Evolutionary conservation across 2,888 invertebrate species (phyloP), one percentile per base, ranked within the genome.

Genomic region (Sinohyriopsis cumingii): DNA sequence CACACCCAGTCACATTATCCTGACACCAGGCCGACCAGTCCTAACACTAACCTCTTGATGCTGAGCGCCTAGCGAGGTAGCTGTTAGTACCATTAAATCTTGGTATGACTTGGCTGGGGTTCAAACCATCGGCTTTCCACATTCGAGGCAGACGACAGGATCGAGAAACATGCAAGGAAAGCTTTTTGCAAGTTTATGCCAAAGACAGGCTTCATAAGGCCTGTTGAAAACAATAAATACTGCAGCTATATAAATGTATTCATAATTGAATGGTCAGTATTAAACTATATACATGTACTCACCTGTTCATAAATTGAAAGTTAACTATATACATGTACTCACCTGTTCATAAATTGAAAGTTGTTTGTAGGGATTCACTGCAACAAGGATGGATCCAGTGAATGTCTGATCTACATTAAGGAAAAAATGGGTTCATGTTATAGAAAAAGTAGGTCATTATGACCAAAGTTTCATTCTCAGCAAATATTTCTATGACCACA

Each of bases 271-370:
- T 33, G 45, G 45, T 45, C 45, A 45, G 45, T 28, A 4, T 28
- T 28, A 28, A 15, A 45, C 3, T 12, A 3, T 45, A 45, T 15
- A 45, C 45, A 15, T 45, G 15, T 53, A 89, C 95, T 94, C 91
- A 97, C 96, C 87, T 97, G 92, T 65, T 97, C 97, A 90, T 98
- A 98, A 87, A 97, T 94, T 86, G 97, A 96, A 85, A 97, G 95
- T 45, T 15, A 15, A 45, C 3, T 12, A 3, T 45, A 45, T 15
- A 45, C 45, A 15, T 45, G 15, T 53, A 89, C 95, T 94, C 91
- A 97, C 96, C 87, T 97, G 92, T 65, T 97, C 97, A 90, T 98
- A 98, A 87, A 97, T 94, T 86, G 97, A 96, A 85, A 97, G 95
- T 93, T 96, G 96, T 90, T 96, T 94, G 91, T 97, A 97, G 0